These are phyloP conservation scores for Dasypolia templi DNA, from an alignment of 2,888 invertebrate species.

Conservation along the genomic window DNA sequence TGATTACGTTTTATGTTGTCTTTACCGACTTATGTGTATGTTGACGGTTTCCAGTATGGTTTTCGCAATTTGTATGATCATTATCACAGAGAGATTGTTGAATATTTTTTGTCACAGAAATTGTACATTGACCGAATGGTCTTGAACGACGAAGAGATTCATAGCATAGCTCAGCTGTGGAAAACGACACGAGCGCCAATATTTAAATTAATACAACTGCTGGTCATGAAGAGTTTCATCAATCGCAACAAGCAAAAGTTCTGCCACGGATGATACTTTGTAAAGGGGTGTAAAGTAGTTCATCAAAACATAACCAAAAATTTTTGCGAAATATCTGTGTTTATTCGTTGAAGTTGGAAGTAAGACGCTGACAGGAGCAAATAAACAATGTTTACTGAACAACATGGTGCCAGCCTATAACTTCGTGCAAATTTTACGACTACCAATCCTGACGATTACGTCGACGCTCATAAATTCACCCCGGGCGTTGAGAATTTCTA, in stretches of 20 bases:
- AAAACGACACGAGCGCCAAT: background rate
- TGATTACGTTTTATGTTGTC: constrained; percentile 51
- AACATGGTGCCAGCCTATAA: constrained; percentile 39
- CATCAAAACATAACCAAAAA: background rate
- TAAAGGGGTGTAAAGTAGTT: background rate
- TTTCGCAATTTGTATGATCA: constrained; percentile 33
- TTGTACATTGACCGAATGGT: background rate
- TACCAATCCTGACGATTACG: constrained; percentile 33
- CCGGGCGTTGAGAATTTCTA: constrained; percentile 25
- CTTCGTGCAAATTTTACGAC: constrained; percentile 58
- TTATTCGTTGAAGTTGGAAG: constrained; percentile 19
- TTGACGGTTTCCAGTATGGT: constrained; percentile 14
- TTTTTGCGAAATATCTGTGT: constrained; percentile 30
- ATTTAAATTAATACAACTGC: background rate
- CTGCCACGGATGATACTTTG: background rate
- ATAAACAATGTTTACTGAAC: constrained; percentile 52
- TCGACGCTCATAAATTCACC: constrained; percentile 59
- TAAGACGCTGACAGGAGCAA: constrained; percentile 30
- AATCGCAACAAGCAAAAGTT: background rate
- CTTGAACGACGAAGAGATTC: background rate
- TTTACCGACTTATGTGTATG: constrained; percentile 33
- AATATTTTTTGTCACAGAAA: constrained; percentile 8
- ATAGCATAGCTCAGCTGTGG: background rate
- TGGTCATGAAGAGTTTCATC: background rate
- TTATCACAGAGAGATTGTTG: constrained; percentile 5